Evolutionary conservation across 2,113 vertebrate species (phyloP), one percentile per base, ranked within the genome.

Genomic region (Anoura caudifer): DNA sequence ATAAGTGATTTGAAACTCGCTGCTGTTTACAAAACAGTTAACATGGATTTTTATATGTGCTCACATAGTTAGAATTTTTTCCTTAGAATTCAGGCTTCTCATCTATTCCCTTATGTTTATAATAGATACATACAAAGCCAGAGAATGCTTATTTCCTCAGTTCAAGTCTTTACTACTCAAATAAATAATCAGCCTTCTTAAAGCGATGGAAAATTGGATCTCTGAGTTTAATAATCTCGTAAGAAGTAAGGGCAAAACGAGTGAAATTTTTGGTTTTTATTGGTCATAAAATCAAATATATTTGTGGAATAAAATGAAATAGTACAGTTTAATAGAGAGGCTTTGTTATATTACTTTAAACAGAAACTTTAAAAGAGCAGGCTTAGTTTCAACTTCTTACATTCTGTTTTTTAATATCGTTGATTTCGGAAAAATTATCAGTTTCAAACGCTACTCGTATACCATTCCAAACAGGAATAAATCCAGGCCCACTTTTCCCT

Each of bases 251-350:
- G 86, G 54, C 20, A 91, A 92, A 95, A 92, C 93, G 84, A 96
- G 69, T 81, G 79, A 83, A 96, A 90, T 47, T 93, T 97, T 95
- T 96, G 87, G 85, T 87, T 97, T 97, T 96, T 97, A 97, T 89
- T 96, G 77, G 63, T 90, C 89, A 56, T 96, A 91, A 86, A 82
- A 95, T 87, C 63, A 89, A 93, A 94, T 96, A 95, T 97, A 97
- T 92, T 61, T 94, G 56, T 43, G 36, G 38, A 93, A 97, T 97
- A 96, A 97, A 97, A 96, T 91, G 52, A 91, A 84, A 79, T 87
- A 77, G 43, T 90, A 36, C 56, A 41, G n/a, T 75, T 87, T 96
- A 92, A 95, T 86, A 88, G 61, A 92, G 45, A 38, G 17, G 13
- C 33, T 93, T 95, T 92, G 91, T 93, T 88, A 95, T 97, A 91